These are phyloP conservation scores for Drosophila testacea DNA, from an alignment of 2,888 invertebrate species.

Conservation along the genomic window DNA sequence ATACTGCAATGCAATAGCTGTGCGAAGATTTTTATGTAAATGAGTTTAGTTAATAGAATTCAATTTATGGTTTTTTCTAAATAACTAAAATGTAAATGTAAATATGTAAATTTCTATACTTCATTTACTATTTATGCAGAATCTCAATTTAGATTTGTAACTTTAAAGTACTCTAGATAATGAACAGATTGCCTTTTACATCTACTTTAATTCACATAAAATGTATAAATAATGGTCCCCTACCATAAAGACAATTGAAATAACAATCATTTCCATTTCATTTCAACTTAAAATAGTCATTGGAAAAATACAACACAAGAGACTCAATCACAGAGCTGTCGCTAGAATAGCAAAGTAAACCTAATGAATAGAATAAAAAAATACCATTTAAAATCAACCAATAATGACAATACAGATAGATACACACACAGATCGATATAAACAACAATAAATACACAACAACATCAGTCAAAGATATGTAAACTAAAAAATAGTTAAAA, in stretches of 20 bases:
- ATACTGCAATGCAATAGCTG: conserved; percentile 73
- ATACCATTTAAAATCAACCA: conserved; percentile 67
- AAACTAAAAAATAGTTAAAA: conserved; percentile 69
- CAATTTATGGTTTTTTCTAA: neutral
- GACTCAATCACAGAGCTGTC: conserved; percentile 48
- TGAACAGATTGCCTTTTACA: conserved; percentile 4
- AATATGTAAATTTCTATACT: neutral
- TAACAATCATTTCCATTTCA: conserved; percentile 61
- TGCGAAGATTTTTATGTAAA: conserved; percentile 71
- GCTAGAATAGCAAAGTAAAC: conserved; percentile 53
- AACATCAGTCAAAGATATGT: conserved; percentile 69
- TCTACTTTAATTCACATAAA: conserved; percentile 12
- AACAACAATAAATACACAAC: conserved; percentile 69
- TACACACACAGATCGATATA: conserved; percentile 15
- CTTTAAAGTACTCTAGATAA: conserved; percentile 4
- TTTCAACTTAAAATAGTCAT: conserved; percentile 40
- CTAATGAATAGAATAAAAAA: conserved; percentile 32
- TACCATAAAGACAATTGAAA: conserved; percentile 46
- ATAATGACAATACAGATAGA: conserved; percentile 68
- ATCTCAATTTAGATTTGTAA: neutral
- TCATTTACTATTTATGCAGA: neutral
- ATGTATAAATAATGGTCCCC: conserved; percentile 4
- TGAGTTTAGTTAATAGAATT: conserved; percentile 5
- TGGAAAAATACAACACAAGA: conserved; percentile 29
- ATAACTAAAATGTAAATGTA: neutral